Evolutionary conservation across 2,888 invertebrate genomes (phyloP).

Genomic region (Himalopsyche japonica): DNA sequence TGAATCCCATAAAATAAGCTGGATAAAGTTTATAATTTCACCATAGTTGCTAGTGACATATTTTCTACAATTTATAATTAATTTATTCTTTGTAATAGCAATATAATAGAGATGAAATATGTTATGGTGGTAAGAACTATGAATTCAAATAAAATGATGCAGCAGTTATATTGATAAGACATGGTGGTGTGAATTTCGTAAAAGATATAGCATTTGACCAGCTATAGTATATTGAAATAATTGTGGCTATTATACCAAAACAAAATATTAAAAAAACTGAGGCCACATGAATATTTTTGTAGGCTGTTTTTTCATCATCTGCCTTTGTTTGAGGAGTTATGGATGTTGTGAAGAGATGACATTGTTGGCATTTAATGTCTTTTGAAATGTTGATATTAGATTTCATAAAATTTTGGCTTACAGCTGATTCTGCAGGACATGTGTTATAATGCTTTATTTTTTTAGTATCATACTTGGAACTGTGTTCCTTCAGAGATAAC

Average conservation of each 20-base stretch:
- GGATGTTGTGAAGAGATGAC: neutral
- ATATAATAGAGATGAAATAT: too few species aligned
- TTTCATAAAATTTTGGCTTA: slow-evolving; percentile 39
- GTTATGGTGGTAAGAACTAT: neutral
- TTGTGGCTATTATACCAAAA: slow-evolving; percentile 66
- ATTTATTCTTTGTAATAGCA: too few species aligned
- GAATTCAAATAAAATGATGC: slow-evolving; percentile 45
- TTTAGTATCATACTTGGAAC: neutral
- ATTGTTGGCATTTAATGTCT: neutral
- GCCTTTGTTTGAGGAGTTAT: neutral
- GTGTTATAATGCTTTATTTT: neutral
- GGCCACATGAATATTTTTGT: slow-evolving; percentile 53
- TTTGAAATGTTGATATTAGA: neutral
- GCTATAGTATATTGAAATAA: slow-evolving; percentile 73
- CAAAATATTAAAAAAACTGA: slow-evolving; percentile 63
- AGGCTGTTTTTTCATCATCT: neutral
- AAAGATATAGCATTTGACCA: slow-evolving; percentile 66
- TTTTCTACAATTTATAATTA: too few species aligned
- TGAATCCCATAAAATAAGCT: too few species aligned
- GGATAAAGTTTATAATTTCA: too few species aligned
- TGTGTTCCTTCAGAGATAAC: slow-evolving; percentile 28
- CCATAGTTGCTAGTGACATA: too few species aligned
- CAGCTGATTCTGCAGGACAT: slow-evolving; percentile 7
- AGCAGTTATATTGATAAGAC: slow-evolving; percentile 66
- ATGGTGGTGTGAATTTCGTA: slow-evolving; percentile 72